Evolutionary conservation across 2,113 vertebrate species (phyloP), one percentile per base, ranked within the genome.

Genomic region (Turnix velox): DNA sequence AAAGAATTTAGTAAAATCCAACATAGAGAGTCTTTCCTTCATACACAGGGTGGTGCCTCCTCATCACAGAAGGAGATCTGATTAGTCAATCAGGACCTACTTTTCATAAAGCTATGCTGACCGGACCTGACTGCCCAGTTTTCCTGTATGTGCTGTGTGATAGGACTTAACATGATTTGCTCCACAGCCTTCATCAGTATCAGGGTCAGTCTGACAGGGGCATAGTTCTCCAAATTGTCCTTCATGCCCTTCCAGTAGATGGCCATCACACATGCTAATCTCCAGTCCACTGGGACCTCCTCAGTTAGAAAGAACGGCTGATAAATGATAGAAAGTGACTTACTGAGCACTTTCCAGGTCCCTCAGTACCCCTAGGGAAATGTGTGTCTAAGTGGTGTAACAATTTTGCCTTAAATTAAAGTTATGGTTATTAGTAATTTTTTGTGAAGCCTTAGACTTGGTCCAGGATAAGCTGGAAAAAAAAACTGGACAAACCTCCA

Each of bases 201-300:
- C 1, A 1, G 57, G 1, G 5, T 58, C 24, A 62, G n/a, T 5
- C 43, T 65, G 7, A 69, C 10, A 58, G 51, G 10, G 3, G 10
- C 72, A 3, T 35, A 54, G 27, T 6, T 66, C 4, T 4, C 14
- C 0, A 0, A 3, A 43, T 72, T 4, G 4, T 55, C 7, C 11
- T 67, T 72, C 18, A 0, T 0, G 22, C 5, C n/a, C 19, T 49
- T 76, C 40, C 30, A 37, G 10, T 33, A 23, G 30, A 18, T 25
- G 19, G 3, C 10, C 3, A 1, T 52, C 17, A 42, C 6, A 39
- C 43, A 58, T 54, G 17, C 4, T 24, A 58, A 35, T 2, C 2
- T 48, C 8, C 62, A 42, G 31, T 23, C 6, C 46, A 18, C 12
- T 43, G 22, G 3, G 11, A 63, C 9, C 14, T 82, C 18, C 14